Conservation (phyloP, 2,888 invertebrate genomes). For the Anoncus sp. region DNA sequence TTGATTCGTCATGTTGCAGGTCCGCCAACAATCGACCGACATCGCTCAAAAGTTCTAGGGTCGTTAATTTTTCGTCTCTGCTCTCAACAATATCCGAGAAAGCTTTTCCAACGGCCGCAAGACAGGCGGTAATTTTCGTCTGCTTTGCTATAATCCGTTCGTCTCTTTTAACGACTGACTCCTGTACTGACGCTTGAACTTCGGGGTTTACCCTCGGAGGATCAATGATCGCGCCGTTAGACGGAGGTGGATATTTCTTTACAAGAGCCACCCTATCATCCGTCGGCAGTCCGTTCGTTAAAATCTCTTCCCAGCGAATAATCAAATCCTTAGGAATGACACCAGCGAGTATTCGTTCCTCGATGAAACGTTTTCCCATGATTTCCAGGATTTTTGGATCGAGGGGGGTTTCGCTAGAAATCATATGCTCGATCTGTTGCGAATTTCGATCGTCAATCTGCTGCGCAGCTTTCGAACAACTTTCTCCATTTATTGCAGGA, state of each 20-base stretch:
- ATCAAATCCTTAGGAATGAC: conserved; percentile 24
- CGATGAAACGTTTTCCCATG: conserved; percentile 28
- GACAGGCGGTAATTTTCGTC: conserved; percentile 46
- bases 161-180: conserved; percentile 53
- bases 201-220: conserved; percentile 54
- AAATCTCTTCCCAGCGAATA: conserved; percentile 37
- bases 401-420: neutral
- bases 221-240: conserved; percentile 47
- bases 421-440: neutral
- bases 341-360: conserved; percentile 7
- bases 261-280: conserved; percentile 31
- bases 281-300: conserved; percentile 10
- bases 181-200: conserved; percentile 33
- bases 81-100: conserved; percentile 17
- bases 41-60: neutral
- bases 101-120: conserved; percentile 37
- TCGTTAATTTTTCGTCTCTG: neutral
- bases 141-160: conserved; percentile 53
- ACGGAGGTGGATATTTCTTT: conserved; percentile 45
- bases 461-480: no score
- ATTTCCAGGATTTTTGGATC: conserved; percentile 23
- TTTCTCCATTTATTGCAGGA: no score
- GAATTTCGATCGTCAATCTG: neutral
- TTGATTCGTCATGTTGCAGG: conserved; percentile 52
- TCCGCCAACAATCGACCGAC: conserved; percentile 37